Conservation (phyloP, 2,888 invertebrate genomes). For the Anoplius nigerrimus region DNA sequence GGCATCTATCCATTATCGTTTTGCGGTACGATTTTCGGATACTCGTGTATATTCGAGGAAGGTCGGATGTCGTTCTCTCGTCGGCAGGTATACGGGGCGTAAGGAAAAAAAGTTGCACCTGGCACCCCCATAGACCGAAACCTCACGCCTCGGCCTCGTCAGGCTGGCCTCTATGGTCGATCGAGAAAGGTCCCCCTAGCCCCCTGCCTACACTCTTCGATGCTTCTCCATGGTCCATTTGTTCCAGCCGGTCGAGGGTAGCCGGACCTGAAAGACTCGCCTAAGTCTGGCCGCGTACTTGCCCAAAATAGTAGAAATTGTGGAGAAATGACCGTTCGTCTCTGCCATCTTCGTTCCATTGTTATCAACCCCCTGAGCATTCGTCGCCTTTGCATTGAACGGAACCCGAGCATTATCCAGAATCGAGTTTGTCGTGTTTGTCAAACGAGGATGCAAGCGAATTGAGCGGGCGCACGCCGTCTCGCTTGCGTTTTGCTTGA, state of each 20-base stretch:
- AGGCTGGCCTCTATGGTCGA: too few relatives aligned
- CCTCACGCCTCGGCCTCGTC: too few relatives aligned
- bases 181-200: not conserved
- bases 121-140: constrained; percentile 36
- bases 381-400: constrained; percentile 11
- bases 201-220: not conserved
- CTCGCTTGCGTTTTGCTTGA: not conserved
- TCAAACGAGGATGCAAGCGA: constrained; percentile 11
- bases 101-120: constrained; percentile 41
- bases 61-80: constrained; percentile 26
- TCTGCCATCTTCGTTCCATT: constrained; percentile 17
- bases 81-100: constrained; percentile 41
- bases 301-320: constrained; percentile 46
- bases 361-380: constrained; percentile 19
- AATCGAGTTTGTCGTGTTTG: constrained; percentile 28
- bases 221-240: constrained; percentile 37
- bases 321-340: constrained; percentile 40
- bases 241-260: constrained; percentile 32
- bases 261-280: constrained; percentile 10
- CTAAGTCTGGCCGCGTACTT: constrained; percentile 12
- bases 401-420: constrained; percentile 25
- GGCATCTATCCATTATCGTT: not conserved
- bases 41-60: constrained; percentile 23
- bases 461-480: not conserved
- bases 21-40: constrained; percentile 15